Percentiles rank a stretch among this genome's conserved stretches.
Conservation (phyloP, 2,797 vertebrate species). For the Melanotaenia maccullochi region DNA sequence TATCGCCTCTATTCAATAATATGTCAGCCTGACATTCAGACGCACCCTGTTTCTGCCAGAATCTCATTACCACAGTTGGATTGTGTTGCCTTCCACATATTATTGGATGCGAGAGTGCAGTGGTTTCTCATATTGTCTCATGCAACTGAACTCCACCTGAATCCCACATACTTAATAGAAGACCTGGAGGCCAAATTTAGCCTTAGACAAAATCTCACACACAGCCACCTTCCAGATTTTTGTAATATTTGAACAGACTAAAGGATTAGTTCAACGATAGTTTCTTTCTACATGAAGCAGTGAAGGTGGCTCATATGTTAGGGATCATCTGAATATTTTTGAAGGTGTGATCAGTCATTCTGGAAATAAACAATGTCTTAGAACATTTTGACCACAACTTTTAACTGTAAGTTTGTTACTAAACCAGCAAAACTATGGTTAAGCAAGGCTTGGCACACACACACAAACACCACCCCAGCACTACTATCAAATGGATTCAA, state of each 20-base stretch:
- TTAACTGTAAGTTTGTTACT: background rate
- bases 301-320: background rate
- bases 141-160: constrained; percentile 18
- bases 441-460: background rate
- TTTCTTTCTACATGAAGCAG: background rate
- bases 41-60: constrained; percentile 41
- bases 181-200: constrained; percentile 2
- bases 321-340: background rate
- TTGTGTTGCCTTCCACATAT: constrained; percentile 45
- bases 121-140: constrained; percentile 48
- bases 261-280: background rate
- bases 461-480: too few species aligned
- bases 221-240: background rate
- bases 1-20: constrained; percentile 37
- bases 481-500: background rate
- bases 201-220: constrained; percentile 6
- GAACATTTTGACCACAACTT: background rate
- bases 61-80: constrained; percentile 59
- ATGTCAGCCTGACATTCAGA: constrained; percentile 53
- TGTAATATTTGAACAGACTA: background rate
- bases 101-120: constrained; percentile 30
- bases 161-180: constrained; percentile 9
- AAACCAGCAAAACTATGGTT: background rate
- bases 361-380: background rate
- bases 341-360: too few species aligned